Evolutionary conservation across 2,113 vertebrate species (phyloP).

Genomic region (Oncorhynchus clarkii): DNA sequence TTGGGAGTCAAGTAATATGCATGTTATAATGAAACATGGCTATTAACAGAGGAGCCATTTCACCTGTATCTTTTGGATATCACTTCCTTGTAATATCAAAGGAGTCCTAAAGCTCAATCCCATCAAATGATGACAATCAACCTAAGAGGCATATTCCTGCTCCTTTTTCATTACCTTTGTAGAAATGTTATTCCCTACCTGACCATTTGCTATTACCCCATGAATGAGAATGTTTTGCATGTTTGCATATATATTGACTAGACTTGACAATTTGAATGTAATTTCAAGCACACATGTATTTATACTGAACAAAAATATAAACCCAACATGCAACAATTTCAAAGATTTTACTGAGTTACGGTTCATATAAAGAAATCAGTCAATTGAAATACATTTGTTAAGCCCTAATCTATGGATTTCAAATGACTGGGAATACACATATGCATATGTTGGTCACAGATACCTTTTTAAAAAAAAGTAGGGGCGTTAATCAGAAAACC

Average conservation of each 20-base stretch:
- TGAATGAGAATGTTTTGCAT: conserved; percentile 49
- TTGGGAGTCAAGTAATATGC: conserved; percentile 81
- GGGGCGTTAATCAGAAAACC: no score
- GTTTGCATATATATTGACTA: conserved; percentile 56
- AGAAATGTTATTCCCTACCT: conserved; percentile 51
- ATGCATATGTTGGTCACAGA: no score
- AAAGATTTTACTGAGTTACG: no score
- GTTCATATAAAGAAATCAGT: no score
- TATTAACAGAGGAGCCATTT: conserved; percentile 82
- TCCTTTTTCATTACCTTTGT: conserved; percentile 62
- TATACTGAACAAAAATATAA: no score
- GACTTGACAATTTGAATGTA: conserved; percentile 47
- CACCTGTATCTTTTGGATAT: conserved; percentile 80
- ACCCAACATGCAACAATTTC: no score
- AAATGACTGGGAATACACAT: no score
- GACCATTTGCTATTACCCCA: conserved; percentile 14
- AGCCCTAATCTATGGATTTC: no score
- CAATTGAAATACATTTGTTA: no score
- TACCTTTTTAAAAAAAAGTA: no score
- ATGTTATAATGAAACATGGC: conserved; percentile 84
- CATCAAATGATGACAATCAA: conserved; percentile 74
- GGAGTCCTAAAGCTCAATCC: conserved; percentile 74
- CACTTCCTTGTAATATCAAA: conserved; percentile 76
- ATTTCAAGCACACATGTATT: conserved; percentile 29
- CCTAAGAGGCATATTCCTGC: conserved; percentile 70